Evolutionary conservation across 2,113 vertebrate genomes (phyloP).

Genomic region (Aspidoscelis tigris): DNA sequence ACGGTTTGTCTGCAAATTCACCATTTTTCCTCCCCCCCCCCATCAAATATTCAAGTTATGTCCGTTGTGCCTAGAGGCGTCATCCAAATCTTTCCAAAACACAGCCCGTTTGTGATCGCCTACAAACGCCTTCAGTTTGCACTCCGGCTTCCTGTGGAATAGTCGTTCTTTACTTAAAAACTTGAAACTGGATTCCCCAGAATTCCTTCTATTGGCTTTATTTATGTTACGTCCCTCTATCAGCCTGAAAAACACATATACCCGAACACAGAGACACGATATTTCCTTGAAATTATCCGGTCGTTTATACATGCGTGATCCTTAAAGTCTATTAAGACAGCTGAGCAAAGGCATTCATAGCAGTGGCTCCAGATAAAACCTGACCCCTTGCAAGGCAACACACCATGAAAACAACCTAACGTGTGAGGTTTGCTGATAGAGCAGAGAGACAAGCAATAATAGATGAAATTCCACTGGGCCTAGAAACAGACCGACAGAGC

Average conservation of each 20-base stretch:
- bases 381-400: no score
- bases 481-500: not conserved
- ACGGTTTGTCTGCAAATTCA: not conserved
- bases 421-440: not conserved
- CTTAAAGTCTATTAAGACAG: not conserved
- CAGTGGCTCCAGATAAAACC: not conserved
- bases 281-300: not conserved
- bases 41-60: rapidly evolving
- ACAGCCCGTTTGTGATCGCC: not conserved
- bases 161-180: not conserved
- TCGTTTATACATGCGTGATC: not conserved
- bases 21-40: not conserved
- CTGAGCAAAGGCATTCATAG: not conserved
- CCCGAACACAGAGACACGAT: not conserved
- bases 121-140: constrained; percentile 21
- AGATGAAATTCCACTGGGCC: not conserved
- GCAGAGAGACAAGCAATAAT: not conserved
- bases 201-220: not conserved
- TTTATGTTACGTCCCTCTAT: not conserved
- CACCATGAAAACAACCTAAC: not conserved
- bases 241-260: not conserved
- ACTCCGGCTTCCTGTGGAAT: not conserved
- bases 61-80: not conserved
- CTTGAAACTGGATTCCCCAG: not conserved
- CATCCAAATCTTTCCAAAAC: constrained; percentile 18